Evolutionary conservation across 2,113 vertebrate species (phyloP), one percentile per base, ranked within the genome.

Genomic region (Mandrillus leucophaeus): DNA sequence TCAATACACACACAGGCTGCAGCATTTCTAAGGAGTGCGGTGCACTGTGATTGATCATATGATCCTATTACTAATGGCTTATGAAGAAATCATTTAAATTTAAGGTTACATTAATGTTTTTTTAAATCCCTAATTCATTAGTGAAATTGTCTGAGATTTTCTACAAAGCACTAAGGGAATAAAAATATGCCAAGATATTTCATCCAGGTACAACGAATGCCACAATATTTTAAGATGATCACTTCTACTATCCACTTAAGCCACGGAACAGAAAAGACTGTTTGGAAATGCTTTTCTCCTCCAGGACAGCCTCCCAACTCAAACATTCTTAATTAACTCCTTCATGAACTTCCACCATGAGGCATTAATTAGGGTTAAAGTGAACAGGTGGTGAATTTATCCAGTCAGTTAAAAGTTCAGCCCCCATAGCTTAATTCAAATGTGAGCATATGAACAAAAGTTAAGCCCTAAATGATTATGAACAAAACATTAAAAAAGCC

Each of bases 111-210:
- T 92, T 90, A 95, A 97, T 90, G 76, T 95, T 93, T 93, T 95
- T 91, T 96, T 79, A 86, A 98, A 92, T 57, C 80, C 27, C 73
- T 90, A 96, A 95, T 97, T 95, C 92, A 97, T 96, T 96, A 95
- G 64, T 95, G 90, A 97, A 95, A 97, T 95, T 82, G 85, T 76
- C 55, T 86, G 52, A 78, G 91, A 83, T 97, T 97, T 82, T 57
- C 88, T 81, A 81, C 64, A 70, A 96, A 92, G 73, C 80, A 88
- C 43, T 27, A 61, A 95, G 45, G 76, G 93, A 96, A 96, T 90
- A 96, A 98, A 97, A 96, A 97, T 88, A 97, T 48, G 88, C 45
- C 52, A 87, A 80, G 87, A 85, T 95, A 91, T 93, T 92, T 97
- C 87, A 96, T 92, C 40, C 57, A 59, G 43, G 52, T 92, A 55